phyloP scores from a whole-genome alignment of 2,888 invertebrate genomes.

The Nasonovia ribisnigri region DNA sequence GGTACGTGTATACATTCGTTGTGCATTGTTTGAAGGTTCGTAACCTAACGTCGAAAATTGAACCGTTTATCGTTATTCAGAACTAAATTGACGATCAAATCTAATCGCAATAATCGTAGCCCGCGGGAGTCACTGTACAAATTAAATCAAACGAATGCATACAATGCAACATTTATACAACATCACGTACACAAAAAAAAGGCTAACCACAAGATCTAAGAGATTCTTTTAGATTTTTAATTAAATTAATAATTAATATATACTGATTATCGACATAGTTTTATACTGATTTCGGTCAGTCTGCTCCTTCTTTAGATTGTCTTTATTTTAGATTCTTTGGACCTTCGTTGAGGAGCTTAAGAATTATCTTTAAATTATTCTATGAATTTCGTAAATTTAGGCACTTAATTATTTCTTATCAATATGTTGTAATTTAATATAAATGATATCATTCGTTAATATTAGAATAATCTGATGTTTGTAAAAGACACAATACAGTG shows the following conservation, averaged over 20 bases:
- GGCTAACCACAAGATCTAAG: not conserved
- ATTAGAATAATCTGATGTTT: too few relatives aligned
- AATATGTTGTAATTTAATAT: too few relatives aligned
- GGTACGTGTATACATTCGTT: not conserved
- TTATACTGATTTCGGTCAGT: too few relatives aligned
- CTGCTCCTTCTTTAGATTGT: too few relatives aligned
- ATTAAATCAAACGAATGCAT: not conserved
- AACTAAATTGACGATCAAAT: not conserved
- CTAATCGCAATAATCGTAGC: not conserved
- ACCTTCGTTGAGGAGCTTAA: too few relatives aligned
- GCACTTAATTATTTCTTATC: too few relatives aligned
- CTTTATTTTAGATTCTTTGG: too few relatives aligned
- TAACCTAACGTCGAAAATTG: not conserved
- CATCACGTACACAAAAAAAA: not conserved
- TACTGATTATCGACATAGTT: too few relatives aligned
- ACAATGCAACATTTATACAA: not conserved
- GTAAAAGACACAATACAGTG: too few relatives aligned
- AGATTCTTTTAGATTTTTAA: not conserved
- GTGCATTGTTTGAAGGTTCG: not conserved
- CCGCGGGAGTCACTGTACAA: not conserved
- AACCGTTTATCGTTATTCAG: not conserved
- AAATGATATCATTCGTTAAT: too few relatives aligned
- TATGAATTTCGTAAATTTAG: too few relatives aligned
- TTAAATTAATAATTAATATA: not conserved
- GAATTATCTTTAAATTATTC: too few relatives aligned